Evolutionary conservation across 2,888 invertebrate genomes (phyloP), one percentile per base, ranked within the genome.

Genomic region (Cheilosia scutellata): DNA sequence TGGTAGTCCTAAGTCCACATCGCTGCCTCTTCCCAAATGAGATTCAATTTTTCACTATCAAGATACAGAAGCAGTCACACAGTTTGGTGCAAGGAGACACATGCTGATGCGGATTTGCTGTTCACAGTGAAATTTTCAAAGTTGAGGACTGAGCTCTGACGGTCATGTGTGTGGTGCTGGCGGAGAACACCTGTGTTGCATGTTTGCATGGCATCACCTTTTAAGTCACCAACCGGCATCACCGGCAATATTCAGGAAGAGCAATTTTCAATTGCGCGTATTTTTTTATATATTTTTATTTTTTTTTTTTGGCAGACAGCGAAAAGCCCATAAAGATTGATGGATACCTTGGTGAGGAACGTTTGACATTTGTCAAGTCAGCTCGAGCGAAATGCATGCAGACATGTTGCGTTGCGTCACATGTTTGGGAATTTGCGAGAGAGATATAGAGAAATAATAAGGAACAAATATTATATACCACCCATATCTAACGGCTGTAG

Each of bases 11-110:
- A 9, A 40, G 57, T 63, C 25, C 44, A 49, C 63, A 20, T 42
- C 33, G 33, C 16, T 63, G 78, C 58, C 60, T 60, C 70, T 37
- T 58, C 68, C 62, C 63, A 66, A 86, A 86, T 86, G 76, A 57
- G 82, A 82, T 86, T 76, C 82, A 76, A 82, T 86, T 80, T 86
- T 86, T 86, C 76, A 82, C 82, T 51, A 86, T 82, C 82, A 82
- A 86, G 86, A 76, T 86, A 70, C 57, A 51, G 72, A 40, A 60
- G 57, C 57, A 42, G 55, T 55, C 20, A 25, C 60, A 40, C 42
- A 40, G 27, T 27, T 29, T 37, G 20, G 25, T 11, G 13, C 42
- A 6, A 40, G 25, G 20, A 29, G 16, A 29, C 47, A 55, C 27
- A 29, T 49, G 27, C 11, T 42, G 65, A 31, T 13, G 72, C 9